These are phyloP conservation scores for Trimorus sp. DNA, from an alignment of 2,888 invertebrate genomes.

Conservation along the genomic window DNA sequence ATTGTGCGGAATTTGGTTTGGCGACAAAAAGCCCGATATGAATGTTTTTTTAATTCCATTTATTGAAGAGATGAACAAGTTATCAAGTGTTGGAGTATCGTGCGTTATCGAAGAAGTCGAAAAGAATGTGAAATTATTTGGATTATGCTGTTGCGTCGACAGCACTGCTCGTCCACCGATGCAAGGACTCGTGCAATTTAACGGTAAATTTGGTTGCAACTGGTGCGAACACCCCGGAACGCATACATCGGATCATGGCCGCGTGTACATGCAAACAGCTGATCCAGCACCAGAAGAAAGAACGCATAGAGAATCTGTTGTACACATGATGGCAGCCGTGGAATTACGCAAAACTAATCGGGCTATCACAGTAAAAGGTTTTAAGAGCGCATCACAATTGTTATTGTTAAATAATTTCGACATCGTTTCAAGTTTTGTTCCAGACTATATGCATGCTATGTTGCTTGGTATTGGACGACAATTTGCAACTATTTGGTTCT, in stretches of 20 bases:
- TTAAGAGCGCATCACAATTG: conserved; percentile 37
- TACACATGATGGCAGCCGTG: conserved; percentile 21
- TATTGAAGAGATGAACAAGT: too few species aligned
- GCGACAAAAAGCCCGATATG: too few species aligned
- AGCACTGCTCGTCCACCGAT: conserved; percentile 34
- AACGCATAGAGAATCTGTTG: conserved; percentile 14
- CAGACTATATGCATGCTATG: conserved; percentile 67
- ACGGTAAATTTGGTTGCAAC: conserved; percentile 63
- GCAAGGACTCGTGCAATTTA: conserved; percentile 41
- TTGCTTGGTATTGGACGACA: conserved; percentile 52
- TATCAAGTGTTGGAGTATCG: too few species aligned
- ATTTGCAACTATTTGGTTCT: conserved; percentile 59
- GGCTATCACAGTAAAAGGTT: conserved; percentile 30
- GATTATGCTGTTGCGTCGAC: conserved; percentile 51
- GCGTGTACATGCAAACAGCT: background rate
- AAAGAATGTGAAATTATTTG: conserved; percentile 54
- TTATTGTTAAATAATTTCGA: conserved; percentile 51
- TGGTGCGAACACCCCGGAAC: conserved; percentile 62
- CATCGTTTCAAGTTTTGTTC: conserved; percentile 56
- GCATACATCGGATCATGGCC: too few species aligned
- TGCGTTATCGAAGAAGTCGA: too few species aligned
- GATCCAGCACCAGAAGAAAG: conserved; percentile 6
- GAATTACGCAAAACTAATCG: conserved; percentile 23
- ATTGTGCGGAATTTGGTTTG: too few species aligned
- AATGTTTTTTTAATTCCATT: too few species aligned